These are phyloP conservation scores for Tuta absoluta DNA, from an alignment of 2,888 invertebrate genomes.

Conservation along the genomic window DNA sequence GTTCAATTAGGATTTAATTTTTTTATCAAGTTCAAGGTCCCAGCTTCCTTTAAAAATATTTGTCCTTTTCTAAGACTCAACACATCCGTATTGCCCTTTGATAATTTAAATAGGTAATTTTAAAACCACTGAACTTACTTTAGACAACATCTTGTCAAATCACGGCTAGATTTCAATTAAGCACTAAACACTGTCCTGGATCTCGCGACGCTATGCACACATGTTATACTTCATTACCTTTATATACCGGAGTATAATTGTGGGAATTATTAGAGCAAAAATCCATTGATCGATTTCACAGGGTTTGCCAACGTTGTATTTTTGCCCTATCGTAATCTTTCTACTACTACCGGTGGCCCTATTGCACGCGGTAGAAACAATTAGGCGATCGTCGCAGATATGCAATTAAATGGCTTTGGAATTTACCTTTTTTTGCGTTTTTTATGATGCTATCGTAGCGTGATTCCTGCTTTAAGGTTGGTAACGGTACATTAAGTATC, in stretches of 20 bases:
- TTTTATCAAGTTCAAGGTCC: no score
- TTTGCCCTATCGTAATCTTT: conserved; percentile 60
- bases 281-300: conserved; percentile 75
- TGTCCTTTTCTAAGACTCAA: not conserved
- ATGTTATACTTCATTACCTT: conserved; percentile 61
- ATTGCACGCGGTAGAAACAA: conserved; percentile 41
- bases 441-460: conserved; percentile 29
- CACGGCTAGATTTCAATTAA: conserved; percentile 27
- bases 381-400: conserved; percentile 29
- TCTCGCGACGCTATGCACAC: conserved; percentile 57
- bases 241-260: conserved; percentile 72
- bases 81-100: not conserved
- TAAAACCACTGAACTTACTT: conserved; percentile 52
- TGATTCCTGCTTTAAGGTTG: conserved; percentile 28
- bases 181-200: conserved; percentile 41
- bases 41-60: not conserved
- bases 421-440: conserved; percentile 22
- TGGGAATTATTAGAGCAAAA: conserved; percentile 79
- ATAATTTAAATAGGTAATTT: not conserved
- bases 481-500: conserved; percentile 24
- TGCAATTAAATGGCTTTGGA: conserved; percentile 25
- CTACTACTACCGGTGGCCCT: conserved; percentile 17
- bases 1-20: no score
- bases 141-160: conserved; percentile 54
- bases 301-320: conserved; percentile 58